These are phyloP conservation scores for Eudyptes chrysolophus DNA, from an alignment of 2,113 vertebrate species.

Conservation along the genomic window DNA sequence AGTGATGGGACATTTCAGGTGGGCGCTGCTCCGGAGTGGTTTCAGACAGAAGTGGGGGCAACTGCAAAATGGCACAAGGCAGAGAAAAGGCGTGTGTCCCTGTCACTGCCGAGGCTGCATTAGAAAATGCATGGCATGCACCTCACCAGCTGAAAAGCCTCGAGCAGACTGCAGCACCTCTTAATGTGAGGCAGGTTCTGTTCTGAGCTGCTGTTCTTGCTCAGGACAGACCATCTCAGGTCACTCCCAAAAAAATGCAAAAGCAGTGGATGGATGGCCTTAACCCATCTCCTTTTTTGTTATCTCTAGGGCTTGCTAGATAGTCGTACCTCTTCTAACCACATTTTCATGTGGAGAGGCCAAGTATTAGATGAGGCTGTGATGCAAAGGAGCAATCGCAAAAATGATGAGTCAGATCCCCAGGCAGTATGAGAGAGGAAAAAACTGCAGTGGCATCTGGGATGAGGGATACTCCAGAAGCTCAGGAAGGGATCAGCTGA, in stretches of 20 bases:
- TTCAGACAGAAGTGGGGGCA: not conserved
- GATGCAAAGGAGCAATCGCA: not conserved
- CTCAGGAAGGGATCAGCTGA: not conserved
- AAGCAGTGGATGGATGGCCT: not conserved
- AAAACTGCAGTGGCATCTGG: not conserved
- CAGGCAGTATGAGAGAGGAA: not conserved
- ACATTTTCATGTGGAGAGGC: not conserved
- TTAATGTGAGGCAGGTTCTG: not conserved
- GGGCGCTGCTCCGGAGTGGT: not conserved
- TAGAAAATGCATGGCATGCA: not conserved
- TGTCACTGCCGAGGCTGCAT: accelerated
- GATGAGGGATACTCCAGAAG: not conserved
- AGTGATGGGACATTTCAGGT: not conserved
- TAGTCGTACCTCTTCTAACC: not conserved
- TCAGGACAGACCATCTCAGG: not conserved
- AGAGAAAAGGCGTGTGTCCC: not conserved
- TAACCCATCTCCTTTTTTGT: not conserved
- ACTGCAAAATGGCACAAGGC: not conserved
- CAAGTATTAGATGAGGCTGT: not conserved
- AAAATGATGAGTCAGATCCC: not conserved
- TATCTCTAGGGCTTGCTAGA: not conserved
- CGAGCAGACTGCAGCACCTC: not conserved
- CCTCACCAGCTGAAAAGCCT: not conserved
- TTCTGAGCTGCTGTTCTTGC: not conserved
- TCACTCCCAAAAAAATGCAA: not conserved